These are phyloP conservation scores for Rhombomys opimus DNA, from an alignment of 2,113 vertebrate genomes.

Conservation along the genomic window DNA sequence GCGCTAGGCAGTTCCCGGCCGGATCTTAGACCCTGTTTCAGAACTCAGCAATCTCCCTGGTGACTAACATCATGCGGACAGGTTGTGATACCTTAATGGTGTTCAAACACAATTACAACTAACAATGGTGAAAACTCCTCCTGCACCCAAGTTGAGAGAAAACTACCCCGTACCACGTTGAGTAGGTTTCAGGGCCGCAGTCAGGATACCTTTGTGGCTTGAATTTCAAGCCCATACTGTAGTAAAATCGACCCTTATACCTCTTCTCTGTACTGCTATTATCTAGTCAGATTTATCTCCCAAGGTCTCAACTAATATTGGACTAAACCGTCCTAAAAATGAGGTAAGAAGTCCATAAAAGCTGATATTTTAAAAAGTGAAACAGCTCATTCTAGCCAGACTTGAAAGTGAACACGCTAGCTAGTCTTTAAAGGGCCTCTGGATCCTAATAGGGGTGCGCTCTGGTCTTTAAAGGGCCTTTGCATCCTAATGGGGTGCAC, in stretches of 20 bases:
- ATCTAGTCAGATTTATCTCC: not conserved
- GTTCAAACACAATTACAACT: not conserved
- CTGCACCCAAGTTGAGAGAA: not conserved
- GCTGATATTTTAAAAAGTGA: not conserved
- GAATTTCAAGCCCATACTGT: not conserved
- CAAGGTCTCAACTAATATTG: not conserved
- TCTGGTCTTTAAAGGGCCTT: no score
- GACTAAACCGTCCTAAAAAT: not conserved
- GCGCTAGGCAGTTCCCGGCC: not conserved
- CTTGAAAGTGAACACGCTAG: conserved; percentile 23
- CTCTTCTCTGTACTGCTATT: not conserved
- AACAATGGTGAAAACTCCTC: not conserved
- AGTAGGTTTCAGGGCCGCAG: not conserved
- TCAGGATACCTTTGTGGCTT: not conserved
- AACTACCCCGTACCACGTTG: not conserved
- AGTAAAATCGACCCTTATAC: not conserved
- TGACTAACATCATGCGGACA: not conserved
- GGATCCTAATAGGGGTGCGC: not conserved
- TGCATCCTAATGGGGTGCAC: not conserved
- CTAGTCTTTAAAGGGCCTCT: not conserved
- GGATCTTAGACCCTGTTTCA: not conserved
- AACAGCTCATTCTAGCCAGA: not conserved
- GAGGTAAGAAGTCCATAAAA: not conserved
- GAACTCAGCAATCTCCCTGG: not conserved
- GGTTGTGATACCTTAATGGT: not conserved